Evolutionary conservation across 2,888 invertebrate species (phyloP), one percentile per base, ranked within the genome.

Genomic region (Epirrita christyi): DNA sequence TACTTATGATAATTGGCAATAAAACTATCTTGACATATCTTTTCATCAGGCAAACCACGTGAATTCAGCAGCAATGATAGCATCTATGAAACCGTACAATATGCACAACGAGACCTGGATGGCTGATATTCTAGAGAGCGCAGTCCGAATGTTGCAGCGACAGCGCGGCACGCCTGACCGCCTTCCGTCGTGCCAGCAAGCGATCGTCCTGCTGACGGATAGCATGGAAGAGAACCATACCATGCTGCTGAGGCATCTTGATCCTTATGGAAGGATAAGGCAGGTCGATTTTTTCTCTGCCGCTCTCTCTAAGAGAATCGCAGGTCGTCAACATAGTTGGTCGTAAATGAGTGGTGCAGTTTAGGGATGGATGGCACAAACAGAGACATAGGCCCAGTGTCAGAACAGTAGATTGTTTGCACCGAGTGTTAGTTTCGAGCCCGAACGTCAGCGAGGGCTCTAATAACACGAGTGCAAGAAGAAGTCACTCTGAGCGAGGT

Each of bases 41-140:
- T 41, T 62, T 34, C 21, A 21, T 9, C 59, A 91, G 92, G 92
- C 92, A 9, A 90, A 92, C 60, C 88, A 92, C 65, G 86, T 92
- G 0, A 92, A 92, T 66, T 77, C 88, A 10, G 91, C 86, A 3
- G 92, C 92, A 0, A 88, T 92, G 83, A 82, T 90, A 81, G 76
- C 84, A 0, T 81, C 84, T 0, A 58, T 91, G 62, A 68, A 76
- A 9, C 61, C 76, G 8, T 77, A 80, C 54, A 61, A 66, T 1
- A 66, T 80, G 69, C 67, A 44, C 3, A 91, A 90, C 63, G 78
- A 83, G 58, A 85, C 90, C 0, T 70, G 66, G 34, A 83, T 90
- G 83, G 71, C 61, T 0, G 66, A 75, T 3, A 83, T 85, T 6
- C 67, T 92, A 8, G 64, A 66, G 15, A 76, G 82, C 44, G 77